A percentile compares a stretch with the other conserved stretches of the same genome.
These are phyloP conservation scores for Prionailurus viverrinus DNA, from an alignment of 2,113 vertebrate genomes.

Conservation along the genomic window DNA sequence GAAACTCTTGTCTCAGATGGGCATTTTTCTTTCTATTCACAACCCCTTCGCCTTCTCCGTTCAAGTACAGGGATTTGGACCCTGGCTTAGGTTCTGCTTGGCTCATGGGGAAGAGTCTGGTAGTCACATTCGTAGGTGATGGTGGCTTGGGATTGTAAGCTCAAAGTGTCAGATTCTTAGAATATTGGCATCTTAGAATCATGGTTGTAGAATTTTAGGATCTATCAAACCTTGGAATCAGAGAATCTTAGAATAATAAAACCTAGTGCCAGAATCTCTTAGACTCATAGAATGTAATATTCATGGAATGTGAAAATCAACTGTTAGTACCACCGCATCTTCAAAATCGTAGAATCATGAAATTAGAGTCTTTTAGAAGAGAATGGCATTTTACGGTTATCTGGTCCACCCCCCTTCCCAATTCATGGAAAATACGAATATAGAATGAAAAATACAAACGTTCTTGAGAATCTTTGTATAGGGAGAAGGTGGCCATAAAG, in stretches of 20 bases:
- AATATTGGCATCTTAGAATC: neutral
- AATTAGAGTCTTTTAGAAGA: conserved; percentile 12
- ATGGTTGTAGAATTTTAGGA: conserved; percentile 44
- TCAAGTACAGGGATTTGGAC: neutral
- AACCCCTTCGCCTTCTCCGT: accelerated
- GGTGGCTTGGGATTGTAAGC: neutral
- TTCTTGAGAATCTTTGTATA: neutral
- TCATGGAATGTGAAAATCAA: conserved; percentile 26
- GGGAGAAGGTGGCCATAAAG: neutral
- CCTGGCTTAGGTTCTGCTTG: neutral
- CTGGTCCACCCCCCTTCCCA: neutral
- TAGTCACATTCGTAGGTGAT: neutral
- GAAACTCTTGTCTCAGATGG: neutral
- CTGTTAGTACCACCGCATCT: conserved; percentile 21
- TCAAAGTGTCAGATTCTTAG: neutral
- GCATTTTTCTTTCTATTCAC: neutral
- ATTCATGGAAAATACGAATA: neutral
- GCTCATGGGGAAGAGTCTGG: neutral
- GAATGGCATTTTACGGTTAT: neutral
- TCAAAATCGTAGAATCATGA: conserved; percentile 46
- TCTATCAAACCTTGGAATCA: conserved; percentile 21
- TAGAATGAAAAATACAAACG: neutral
- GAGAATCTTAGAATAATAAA: conserved; percentile 46
- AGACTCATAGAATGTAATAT: neutral
- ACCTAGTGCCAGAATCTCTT: conserved; percentile 17